Base-by-base conservation (phyloP, 2,113 vertebrate species). In the Syngnathus typhle region DNA sequence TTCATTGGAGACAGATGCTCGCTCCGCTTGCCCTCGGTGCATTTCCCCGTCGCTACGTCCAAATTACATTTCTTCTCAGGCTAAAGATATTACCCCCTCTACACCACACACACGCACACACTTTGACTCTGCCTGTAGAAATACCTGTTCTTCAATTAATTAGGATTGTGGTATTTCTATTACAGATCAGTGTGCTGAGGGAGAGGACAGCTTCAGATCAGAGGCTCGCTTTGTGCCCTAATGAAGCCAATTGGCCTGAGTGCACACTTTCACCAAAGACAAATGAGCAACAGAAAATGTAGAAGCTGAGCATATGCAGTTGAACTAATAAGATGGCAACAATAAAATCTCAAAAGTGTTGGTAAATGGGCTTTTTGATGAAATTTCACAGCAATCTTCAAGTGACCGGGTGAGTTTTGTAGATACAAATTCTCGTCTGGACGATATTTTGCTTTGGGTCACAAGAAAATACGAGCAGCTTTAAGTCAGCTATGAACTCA, bases 1-100 rank as follows among this genome's bases (percentile, higher is more conserved):
- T 84, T 78, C 63, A 63, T 67, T 68, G 77, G 64, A 87, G 85
- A 88, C 85, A 84, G 86, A 90, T 90, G 87, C 81, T 87, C 76
- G 79, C 73, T 82, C 73, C 70, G 81, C 21, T 87, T 85, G 39
- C 65, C 78, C 84, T 71, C 68, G 19, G 44, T 74, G 79, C 71
- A 66, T 84, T 82, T 76, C 44, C 44, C 56, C 51, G 4, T 52
- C 19, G 66, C 60, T 59, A 70, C 19, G 16, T 71, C 65, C 60
- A 80, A 82, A 84, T 80, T 77, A 54, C 68, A 76, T 80, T 79
- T 85, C 32, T 77, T 88, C 79, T 72, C 67, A 54, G 64, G 70
- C 67, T 38, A 54, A 78, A 54, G 68, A 78, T 66, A 43, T 77
- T 67, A 63, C 58, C 47, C 65, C 41, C 56, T 62, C 18, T 63